Base-by-base conservation (phyloP, 2,797 vertebrate species). In the Notamacropus eugenii region DNA sequence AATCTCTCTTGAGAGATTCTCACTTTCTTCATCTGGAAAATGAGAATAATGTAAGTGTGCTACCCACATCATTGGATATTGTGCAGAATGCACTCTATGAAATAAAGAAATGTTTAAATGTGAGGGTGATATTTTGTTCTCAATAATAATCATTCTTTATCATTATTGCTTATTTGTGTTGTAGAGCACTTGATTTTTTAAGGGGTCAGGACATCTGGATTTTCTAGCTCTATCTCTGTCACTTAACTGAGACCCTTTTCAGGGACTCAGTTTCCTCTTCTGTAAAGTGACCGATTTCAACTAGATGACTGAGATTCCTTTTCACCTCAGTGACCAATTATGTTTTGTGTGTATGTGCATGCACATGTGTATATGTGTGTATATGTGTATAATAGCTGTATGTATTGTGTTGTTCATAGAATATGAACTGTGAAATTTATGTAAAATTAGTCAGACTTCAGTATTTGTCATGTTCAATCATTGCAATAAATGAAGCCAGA, bases 161-260 rank as follows among this genome's bases (percentile, higher is more conserved):
- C 40, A 19, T 22, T 16, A 40, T 19, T 40, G 40, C 28, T 6
- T 16, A 8, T 74, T 19, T 74, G 67, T 74, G n/a, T 74, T 74
- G n/a, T 40, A 93, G 54, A 92, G 11, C 27, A 55, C 62, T 95
- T 29, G 16, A 91, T 93, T 91, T 92, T 92, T 1, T 92, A 95
- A 34, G 54, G 8, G 67, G 8, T 54, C 19, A 91, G 74, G 87
- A 40, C 87, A 90, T 16, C 13, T 54, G 50, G 91, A 90, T n/a
- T 90, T 96, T 50, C 67, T 96, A 92, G 74, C 59, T 96, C 40
- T 93, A 74, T 4, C 9, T 93, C n/a, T 94, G 0, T 59, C 91
- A 58, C 12, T 93, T 91, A 74, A 90, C 31, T 93, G 90, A 91
- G 8, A 92, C 54, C 67, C 16, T 40, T 74, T 34, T 92, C 91